These are phyloP conservation scores for Piezodorus guildinii DNA, from an alignment of 1,140 invertebrate genomes.

Conservation along the genomic window DNA sequence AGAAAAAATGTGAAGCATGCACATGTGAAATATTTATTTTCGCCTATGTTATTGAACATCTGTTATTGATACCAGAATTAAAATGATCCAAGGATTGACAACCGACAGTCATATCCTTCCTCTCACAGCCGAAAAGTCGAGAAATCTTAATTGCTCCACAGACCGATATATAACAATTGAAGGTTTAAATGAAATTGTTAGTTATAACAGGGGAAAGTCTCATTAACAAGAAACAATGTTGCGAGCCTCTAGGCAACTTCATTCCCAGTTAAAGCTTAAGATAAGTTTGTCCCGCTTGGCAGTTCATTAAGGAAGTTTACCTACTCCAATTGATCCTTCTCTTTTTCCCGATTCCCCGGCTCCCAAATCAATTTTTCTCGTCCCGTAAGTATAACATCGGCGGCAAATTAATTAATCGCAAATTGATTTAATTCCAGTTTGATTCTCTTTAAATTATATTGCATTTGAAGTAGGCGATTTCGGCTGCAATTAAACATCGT, in stretches of 20 bases:
- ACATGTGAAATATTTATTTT: too few species aligned
- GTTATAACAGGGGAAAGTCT: constrained; percentile 7
- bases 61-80: too few species aligned
- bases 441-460: neutral
- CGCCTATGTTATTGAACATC: too few species aligned
- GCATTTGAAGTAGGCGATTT: neutral
- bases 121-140: too few species aligned
- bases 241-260: constrained; percentile 3
- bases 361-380: neutral
- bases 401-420: constrained; percentile 3
- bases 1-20: too few species aligned
- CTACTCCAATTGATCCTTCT: constrained; percentile 7
- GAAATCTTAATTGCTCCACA: neutral
- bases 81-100: too few species aligned
- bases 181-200: constrained; percentile 12
- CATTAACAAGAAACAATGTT: constrained; percentile 7
- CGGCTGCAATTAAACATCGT: too few species aligned
- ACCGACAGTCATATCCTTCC: too few species aligned
- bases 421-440: neutral
- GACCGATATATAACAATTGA: neutral
- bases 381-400: neutral
- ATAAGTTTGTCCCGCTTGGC: constrained; percentile 8
- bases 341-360: neutral
- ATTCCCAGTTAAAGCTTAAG: constrained; percentile 12
- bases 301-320: constrained; percentile 16